Evolutionary conservation across 2,888 invertebrate species (phyloP), one percentile per base, ranked within the genome.

Genomic region (Lingula anatina): DNA sequence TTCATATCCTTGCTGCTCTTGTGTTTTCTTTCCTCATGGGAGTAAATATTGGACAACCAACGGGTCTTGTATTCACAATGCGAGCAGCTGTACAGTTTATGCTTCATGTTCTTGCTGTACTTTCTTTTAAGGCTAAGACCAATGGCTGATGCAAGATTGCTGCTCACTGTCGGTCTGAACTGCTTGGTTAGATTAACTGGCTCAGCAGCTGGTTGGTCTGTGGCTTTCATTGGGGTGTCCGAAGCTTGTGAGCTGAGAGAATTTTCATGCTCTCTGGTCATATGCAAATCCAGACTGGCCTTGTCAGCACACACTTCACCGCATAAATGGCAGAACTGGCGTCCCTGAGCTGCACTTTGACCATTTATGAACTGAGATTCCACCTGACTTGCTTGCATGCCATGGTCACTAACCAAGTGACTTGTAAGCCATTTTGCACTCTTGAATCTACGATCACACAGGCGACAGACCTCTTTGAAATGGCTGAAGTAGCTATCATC

Each of bases 51-150:
- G 47, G 92, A 91, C 65, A 92, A 83, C 71, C 91, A 87, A 57
- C 89, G 86, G 35, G 93, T 92, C 39, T 89, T 86, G 75, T 92
- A 94, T 48, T 88, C 86, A 75, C 94, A 94, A 73, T 88, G 86
- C 39, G 90, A 88, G 79, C 94, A 94, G 58, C 89, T 87, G 78
- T 92, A 93, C 54, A 86, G 59, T 53, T 66, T 70, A 49, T 60
- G 64, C 77, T 90, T 68, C 36, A 66, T 64, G 18, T 35, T 41
- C 18, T 37, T 35, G n/a, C 38, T 21, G 39, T 52, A 52, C 43
- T 49, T 49, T 21, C 49, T 41, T 46, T 49, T 45, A 35, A 51
- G 35, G 46, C 39, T 45, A 26, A 26, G 38, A 15, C 45, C 41
- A 28, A 41, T 36, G n/a, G n/a, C n/a, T n/a, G n/a, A n/a, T n/a